phyloP scores from a whole-genome alignment of 2,113 vertebrate species.

The Raja brachyura region DNA sequence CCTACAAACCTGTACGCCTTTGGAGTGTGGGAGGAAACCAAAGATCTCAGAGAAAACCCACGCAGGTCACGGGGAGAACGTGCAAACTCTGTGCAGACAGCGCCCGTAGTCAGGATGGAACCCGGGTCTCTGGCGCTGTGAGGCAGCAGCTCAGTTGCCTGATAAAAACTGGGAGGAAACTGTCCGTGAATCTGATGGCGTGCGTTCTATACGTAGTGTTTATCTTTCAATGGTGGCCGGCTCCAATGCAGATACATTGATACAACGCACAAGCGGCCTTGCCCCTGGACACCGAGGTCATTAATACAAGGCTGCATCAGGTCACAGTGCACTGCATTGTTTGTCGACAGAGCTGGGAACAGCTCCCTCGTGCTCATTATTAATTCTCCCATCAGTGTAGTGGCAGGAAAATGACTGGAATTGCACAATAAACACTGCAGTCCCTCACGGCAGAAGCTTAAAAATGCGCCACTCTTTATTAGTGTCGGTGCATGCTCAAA shows the following conservation, averaged over 20 bases:
- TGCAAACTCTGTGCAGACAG: no score
- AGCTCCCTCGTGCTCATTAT: not conserved
- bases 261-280: no score
- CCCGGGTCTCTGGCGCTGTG: no score
- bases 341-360: not conserved
- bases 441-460: not conserved
- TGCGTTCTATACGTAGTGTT: no score
- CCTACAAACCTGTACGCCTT: no score
- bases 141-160: no score
- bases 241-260: not conserved
- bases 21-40: no score
- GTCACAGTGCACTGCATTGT: not conserved
- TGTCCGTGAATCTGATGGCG: no score
- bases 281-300: not conserved
- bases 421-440: not conserved
- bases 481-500: not conserved
- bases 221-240: not conserved
- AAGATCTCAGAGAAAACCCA: no score
- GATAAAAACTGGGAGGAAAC: no score
- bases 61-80: no score
- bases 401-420: not conserved
- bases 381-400: not conserved
- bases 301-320: not conserved
- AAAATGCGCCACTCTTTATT: not conserved
- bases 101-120: no score